These are phyloP conservation scores for Pectinophora gossypiella DNA, from an alignment of 1,140 invertebrate genomes.

Conservation along the genomic window DNA sequence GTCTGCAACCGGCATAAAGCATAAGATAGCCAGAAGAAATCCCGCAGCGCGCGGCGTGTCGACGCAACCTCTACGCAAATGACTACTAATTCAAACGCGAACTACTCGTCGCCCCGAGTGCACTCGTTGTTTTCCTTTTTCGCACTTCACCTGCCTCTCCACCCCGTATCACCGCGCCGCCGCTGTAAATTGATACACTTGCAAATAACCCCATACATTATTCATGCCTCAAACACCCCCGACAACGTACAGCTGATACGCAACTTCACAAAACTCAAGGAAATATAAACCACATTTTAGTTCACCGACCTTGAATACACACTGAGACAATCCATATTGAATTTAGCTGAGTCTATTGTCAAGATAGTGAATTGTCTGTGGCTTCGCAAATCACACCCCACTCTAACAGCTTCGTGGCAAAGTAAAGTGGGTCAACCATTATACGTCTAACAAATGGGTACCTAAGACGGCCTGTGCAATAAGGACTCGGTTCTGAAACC, in stretches of 20 bases:
- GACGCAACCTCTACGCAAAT: background rate
- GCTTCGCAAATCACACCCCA: slow-evolving; percentile 50
- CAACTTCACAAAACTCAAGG: slow-evolving; percentile 40
- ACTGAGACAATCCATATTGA: slow-evolving; percentile 13
- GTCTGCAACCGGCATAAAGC: too few relatives aligned
- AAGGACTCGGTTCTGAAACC: slow-evolving; percentile 63
- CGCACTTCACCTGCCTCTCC: slow-evolving; percentile 50
- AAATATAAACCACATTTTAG: slow-evolving; percentile 15
- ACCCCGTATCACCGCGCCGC: slow-evolving; percentile 59
- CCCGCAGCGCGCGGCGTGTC: too few relatives aligned
- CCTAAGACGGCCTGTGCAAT: slow-evolving; percentile 63
- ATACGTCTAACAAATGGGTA: slow-evolving; percentile 68
- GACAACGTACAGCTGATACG: slow-evolving; percentile 59
- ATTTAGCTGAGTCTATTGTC: slow-evolving; percentile 11
- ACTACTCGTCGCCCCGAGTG: slow-evolving; percentile 27
- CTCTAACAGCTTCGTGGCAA: slow-evolving; percentile 37
- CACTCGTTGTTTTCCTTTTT: slow-evolving; percentile 62
- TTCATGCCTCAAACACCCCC: slow-evolving; percentile 66
- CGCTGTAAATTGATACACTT: slow-evolving; percentile 74
- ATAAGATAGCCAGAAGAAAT: too few relatives aligned
- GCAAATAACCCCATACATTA: slow-evolving; percentile 72
- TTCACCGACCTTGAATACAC: background rate
- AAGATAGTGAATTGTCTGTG: slow-evolving; percentile 38
- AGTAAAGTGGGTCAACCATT: slow-evolving; percentile 67
- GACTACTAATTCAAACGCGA: background rate